Evolutionary conservation across 2,888 invertebrate species (phyloP).

Genomic region (Euclidia mi): DNA sequence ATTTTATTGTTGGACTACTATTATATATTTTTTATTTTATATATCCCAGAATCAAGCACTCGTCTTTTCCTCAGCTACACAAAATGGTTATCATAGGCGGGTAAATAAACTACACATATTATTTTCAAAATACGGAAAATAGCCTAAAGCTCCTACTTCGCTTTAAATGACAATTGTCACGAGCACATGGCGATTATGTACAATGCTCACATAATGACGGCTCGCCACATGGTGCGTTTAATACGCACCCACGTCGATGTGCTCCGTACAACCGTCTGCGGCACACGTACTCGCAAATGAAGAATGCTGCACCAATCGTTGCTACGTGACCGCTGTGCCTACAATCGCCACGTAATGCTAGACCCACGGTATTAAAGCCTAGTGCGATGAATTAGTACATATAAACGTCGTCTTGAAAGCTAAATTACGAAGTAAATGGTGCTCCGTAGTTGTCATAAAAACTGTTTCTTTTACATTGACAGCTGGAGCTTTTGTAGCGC

Average conservation of each 20-base stretch:
- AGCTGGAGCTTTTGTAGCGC: too few relatives aligned
- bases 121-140: not conserved
- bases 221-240: conserved; percentile 63
- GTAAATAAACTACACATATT: too few relatives aligned
- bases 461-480: too few relatives aligned
- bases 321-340: conserved; percentile 72
- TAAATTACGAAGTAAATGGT: conserved; percentile 33
- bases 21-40: too few relatives aligned
- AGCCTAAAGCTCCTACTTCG: conserved; percentile 25
- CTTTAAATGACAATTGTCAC: conserved; percentile 69
- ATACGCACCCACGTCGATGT: conserved; percentile 48
- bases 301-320: conserved; percentile 66
- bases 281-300: conserved; percentile 77
- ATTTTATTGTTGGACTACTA: too few relatives aligned
- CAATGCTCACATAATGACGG: conserved; percentile 61
- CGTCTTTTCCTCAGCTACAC: too few relatives aligned
- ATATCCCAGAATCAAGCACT: too few relatives aligned
- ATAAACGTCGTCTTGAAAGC: conserved; percentile 39
- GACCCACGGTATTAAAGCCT: conserved; percentile 17
- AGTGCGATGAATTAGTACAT: conserved; percentile 33
- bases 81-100: too few relatives aligned
- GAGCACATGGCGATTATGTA: conserved; percentile 62
- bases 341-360: conserved; percentile 63
- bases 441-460: conserved; percentile 3
- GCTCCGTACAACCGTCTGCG: conserved; percentile 38